These are phyloP conservation scores for Denticeps clupeoides DNA, from an alignment of 2,797 vertebrate species.

Conservation along the genomic window DNA sequence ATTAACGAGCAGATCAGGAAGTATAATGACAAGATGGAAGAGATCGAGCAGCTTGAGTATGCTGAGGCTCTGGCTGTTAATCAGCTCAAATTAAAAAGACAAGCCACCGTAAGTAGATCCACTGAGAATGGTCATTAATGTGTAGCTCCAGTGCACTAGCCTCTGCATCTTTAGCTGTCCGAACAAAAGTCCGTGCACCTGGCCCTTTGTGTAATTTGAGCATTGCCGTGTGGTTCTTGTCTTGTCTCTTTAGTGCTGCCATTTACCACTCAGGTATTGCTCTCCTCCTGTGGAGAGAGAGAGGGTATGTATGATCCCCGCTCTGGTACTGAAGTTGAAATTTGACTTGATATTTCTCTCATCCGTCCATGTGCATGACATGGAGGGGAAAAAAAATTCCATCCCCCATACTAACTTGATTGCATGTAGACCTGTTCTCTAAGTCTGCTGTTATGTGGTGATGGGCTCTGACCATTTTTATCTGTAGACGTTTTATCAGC, in stretches of 20 bases:
- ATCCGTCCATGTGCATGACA: conserved; percentile 45
- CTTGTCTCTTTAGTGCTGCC: conserved; percentile 74
- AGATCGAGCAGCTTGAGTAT: conserved; percentile 87
- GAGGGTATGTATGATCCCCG: conserved; percentile 77
- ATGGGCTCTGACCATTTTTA: conserved; percentile 19
- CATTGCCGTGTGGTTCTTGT: conserved; percentile 30
- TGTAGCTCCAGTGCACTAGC: too few relatives aligned
- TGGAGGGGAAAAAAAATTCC: conserved; percentile 36
- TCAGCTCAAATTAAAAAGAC: conserved; percentile 77
- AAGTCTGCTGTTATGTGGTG: conserved; percentile 1
- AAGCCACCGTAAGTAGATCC: conserved; percentile 74
- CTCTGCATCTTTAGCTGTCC: too few relatives aligned
- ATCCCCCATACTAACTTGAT: conserved; percentile 45
- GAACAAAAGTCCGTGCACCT: too few relatives aligned
- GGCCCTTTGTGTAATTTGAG: neutral
- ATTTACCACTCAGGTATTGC: conserved; percentile 92
- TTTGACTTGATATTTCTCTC: conserved; percentile 24
- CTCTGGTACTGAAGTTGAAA: conserved; percentile 31
- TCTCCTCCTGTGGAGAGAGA: conserved; percentile 88
- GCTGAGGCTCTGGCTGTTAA: conserved; percentile 80
- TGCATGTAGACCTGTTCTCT: conserved; percentile 42
- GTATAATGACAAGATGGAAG: conserved; percentile 92
- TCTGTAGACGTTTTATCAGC: conserved; percentile 12
- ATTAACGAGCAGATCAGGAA: conserved; percentile 87
- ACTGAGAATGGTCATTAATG: too few relatives aligned